A percentile compares a stretch with the other conserved stretches of the same genome.
Evolutionary conservation across 2,797 vertebrate genomes (phyloP).

Genomic region (Rhynchotus rufescens): DNA sequence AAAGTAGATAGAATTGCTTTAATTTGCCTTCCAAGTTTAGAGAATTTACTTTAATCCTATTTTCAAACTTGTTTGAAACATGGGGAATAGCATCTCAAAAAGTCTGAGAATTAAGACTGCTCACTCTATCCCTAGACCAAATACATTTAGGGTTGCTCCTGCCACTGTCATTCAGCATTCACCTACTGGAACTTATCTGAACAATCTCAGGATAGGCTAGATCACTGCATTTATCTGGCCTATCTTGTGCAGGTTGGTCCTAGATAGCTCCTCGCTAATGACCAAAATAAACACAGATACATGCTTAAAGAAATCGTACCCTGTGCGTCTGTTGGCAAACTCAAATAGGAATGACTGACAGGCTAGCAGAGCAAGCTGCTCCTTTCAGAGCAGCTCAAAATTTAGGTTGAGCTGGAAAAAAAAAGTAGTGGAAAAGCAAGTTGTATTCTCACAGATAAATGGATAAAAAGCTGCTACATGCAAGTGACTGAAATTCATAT

Average conservation of each 20-base stretch:
- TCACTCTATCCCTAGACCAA: accelerated
- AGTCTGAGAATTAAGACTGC: accelerated
- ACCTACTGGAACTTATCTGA: neutral
- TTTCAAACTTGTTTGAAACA: neutral
- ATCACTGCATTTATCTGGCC: neutral
- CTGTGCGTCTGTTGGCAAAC: neutral
- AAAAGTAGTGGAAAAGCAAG: neutral
- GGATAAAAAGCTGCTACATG: neutral
- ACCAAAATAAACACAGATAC: neutral
- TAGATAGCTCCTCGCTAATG: neutral
- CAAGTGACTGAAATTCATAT: neutral
- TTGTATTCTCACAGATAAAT: neutral
- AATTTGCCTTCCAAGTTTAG: neutral
- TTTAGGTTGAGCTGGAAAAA: neutral
- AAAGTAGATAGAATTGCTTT: neutral
- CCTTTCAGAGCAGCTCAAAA: neutral
- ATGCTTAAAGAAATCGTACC: neutral
- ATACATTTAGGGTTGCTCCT: accelerated
- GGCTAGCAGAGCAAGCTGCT: neutral
- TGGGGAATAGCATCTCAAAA: neutral
- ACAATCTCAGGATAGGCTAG: neutral
- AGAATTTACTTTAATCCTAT: neutral
- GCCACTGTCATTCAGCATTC: neutral
- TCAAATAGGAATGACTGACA: neutral
- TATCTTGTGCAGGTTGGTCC: neutral